phyloP scores from a whole-genome alignment of 2,113 vertebrate genomes.

The Malurus cyaneus region DNA sequence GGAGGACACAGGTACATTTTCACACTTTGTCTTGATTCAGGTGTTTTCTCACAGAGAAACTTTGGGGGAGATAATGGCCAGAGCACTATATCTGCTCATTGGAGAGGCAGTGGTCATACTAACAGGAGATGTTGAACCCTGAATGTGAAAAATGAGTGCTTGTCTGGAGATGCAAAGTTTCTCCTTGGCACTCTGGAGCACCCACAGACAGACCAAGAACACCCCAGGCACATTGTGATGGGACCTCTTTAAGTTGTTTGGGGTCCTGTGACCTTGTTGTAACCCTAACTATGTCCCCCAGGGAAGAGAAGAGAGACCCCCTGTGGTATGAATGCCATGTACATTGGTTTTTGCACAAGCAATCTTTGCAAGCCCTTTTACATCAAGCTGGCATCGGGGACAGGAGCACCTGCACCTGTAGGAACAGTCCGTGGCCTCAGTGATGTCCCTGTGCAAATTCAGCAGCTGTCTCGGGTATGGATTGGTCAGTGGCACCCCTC shows the following conservation, averaged over 20 bases:
- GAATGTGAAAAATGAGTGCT: neutral
- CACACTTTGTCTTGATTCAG: neutral
- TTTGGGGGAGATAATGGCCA: neutral
- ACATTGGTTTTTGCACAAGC: fast-evolving
- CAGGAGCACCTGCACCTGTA: neutral
- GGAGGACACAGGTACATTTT: neutral
- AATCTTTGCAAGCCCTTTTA: neutral
- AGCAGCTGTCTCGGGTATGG: neutral
- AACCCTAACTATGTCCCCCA: fast-evolving
- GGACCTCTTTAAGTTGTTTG: neutral
- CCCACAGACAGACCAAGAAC: neutral
- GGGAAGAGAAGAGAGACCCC: neutral
- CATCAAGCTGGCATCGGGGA: neutral
- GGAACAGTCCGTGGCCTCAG: neutral
- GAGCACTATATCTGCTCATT: neutral
- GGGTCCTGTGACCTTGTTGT: neutral
- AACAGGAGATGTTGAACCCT: neutral
- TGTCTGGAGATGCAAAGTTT: conserved; percentile 33
- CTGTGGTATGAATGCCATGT: fast-evolving
- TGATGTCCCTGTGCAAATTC: neutral
- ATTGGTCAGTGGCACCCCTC: neutral
- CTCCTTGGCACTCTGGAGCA: neutral
- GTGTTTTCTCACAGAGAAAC: conserved; percentile 28
- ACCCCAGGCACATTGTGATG: neutral
- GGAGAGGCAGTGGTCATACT: neutral